Base-by-base conservation (phyloP, 2,888 invertebrate species). In the Drosophila lacicola region DNA sequence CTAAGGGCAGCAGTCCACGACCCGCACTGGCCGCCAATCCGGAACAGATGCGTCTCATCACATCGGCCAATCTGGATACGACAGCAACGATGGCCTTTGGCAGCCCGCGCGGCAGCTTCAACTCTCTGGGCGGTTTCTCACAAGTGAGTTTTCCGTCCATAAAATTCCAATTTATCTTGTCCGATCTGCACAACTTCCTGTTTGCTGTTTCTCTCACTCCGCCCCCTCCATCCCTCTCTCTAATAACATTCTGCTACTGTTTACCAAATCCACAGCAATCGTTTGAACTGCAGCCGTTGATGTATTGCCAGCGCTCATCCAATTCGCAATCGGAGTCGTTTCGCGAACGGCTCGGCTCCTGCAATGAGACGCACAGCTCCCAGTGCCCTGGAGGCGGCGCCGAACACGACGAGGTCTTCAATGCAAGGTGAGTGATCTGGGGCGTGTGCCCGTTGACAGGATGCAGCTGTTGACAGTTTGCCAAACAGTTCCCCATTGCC, bases 271-370 rank as follows among this genome's bases (percentile, higher is more conserved):
- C 51, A 37, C 64, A 90, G 91, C 90, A 87, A 86, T 90, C 90
- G 55, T 88, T 90, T 82, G 89, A 90, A 78, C 70, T 88, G 82
- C 91, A 91, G 70, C 90, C 91, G 82, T 80, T 91, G 83, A 88
- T 91, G 90, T 60, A 65, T 55, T 88, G 90, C 66, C 91, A 91
- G 70, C 90, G 91, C 66, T 90, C 90, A 53, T 88, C 90, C 60
- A 90, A 90, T 75, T 90, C 90, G 57, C 90, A 90, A 49, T 85
- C 90, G 69, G 92, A 91, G 61, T 74, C 88, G 61, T 91, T 89
- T 80, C 91, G 92, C 66, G 91, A 92, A 67, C 90, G 92, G 64
- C 83, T 92, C 60, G 91, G 91, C 65, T 92, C 92, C 68, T 92
- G 91, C 74, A 92, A 91, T 66, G 92, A 92, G 80, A 89, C 92